Evolutionary conservation across 1,140 invertebrate genomes (phyloP), one percentile per base, ranked within the genome.

Genomic region (Drosophila varians): DNA sequence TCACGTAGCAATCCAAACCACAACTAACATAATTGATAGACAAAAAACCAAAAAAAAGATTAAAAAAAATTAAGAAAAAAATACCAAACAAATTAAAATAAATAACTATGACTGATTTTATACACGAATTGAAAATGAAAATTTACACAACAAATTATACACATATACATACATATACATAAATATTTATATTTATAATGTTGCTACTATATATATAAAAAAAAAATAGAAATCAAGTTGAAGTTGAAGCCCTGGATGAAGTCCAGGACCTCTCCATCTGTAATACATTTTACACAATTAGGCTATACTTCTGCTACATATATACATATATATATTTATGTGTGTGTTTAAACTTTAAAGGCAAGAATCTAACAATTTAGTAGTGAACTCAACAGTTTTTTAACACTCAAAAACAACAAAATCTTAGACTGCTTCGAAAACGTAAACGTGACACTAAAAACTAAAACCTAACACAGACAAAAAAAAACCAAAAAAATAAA

Each of bases 351-450:
- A 64, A 46, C 62, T 76, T 71, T 74, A 53, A 64, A 46, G 42
- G 26, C 28, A 16, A 25, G 18, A 25, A 16, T 42, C 36, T n/a
- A 57, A 43, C 12, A 23, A 70, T 23, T 71, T 60, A 52, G 76
- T 74, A 74, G 75, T 56, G 70, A 72, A 74, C 76, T 74, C 62
- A 83, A 77, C 45, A 73, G 49, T 80, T 86, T 87, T 79, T 76
- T 87, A 72, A 83, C 60, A 77, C 55, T 79, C 60, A 42, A 72
- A 64, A 78, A 87, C 80, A 89, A 80, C 79, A 86, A 89, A 86
- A 89, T 83, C 86, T 80, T 89, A 84, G 86, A 88, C 84, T 79
- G 78, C 84, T 88, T 88, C 74, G 66, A 88, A 83, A 88, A 88
- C 77, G 74, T 87, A 78, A 88, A 84, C 82, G 76, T 77, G 60